Conservation (phyloP, 2,113 vertebrate species). For the Perccottus glenii region DNA sequence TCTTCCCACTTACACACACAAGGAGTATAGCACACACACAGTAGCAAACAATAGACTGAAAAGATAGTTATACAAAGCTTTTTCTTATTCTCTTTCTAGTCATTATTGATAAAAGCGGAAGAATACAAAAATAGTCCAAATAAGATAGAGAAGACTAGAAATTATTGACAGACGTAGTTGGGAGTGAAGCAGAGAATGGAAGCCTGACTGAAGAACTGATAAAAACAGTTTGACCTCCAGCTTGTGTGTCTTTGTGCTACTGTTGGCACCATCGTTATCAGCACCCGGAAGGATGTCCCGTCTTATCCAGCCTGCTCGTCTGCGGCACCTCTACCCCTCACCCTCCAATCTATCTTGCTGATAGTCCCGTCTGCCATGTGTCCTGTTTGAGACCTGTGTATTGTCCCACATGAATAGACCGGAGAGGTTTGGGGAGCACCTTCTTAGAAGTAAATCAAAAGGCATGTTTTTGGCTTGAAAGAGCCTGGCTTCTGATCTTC, state of each 20-base stretch:
- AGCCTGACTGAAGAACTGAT: conserved; percentile 33
- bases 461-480: conserved; percentile 44
- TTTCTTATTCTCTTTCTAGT: conserved; percentile 2
- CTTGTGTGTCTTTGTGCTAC: conserved; percentile 60
- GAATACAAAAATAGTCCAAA: background rate
- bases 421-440: conserved; percentile 13
- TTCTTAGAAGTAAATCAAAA: conserved; percentile 54
- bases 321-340: conserved; percentile 54
- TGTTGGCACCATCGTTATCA: conserved; percentile 76
- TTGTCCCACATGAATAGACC: conserved; percentile 61
- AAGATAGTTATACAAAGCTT: conserved; percentile 6
- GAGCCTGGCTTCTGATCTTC: conserved; percentile 18
- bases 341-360: conserved; percentile 29
- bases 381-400: conserved; percentile 58
- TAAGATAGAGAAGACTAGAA: background rate
- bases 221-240: conserved; percentile 55
- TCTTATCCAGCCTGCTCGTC: conserved; percentile 65
- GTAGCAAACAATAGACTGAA: background rate
- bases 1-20: background rate
- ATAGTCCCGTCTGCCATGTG: conserved; percentile 63
- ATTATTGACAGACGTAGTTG: conserved; percentile 2
- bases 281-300: conserved; percentile 66
- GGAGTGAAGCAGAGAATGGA: conserved; percentile 30
- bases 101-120: conserved; percentile 19
- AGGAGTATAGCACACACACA: background rate